Percentiles rank a stretch among this genome's conserved stretches.
Conservation (phyloP, 2,888 invertebrate species). For the Entomobrya multifasciata region DNA sequence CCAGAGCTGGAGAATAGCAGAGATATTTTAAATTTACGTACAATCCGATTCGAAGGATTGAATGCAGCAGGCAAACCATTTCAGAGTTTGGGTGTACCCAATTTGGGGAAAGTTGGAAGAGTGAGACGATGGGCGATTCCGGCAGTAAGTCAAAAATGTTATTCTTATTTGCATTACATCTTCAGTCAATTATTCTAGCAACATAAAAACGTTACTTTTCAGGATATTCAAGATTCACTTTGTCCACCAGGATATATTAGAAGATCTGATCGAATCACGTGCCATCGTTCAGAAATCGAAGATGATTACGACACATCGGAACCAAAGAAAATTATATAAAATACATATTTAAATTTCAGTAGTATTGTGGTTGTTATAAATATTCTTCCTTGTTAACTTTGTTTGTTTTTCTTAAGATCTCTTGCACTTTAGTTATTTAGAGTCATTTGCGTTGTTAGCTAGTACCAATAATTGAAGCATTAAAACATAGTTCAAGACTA, state of each 20-base stretch:
- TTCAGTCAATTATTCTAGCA: neutral
- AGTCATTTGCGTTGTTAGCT: no score
- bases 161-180: neutral
- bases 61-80: neutral
- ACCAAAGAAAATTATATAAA: neutral
- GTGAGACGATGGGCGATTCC: constrained; percentile 52
- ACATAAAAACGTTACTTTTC: no score
- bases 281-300: constrained; percentile 4
- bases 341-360: neutral
- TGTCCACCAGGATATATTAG: constrained; percentile 12
- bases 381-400: no score
- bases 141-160: constrained; percentile 28
- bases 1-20: neutral
- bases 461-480: no score
- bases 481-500: no score
- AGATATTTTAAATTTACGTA: neutral
- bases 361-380: no score
- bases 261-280: constrained; percentile 29
- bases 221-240: constrained; percentile 43
- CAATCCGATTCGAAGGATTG: neutral
- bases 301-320: constrained; percentile 22
- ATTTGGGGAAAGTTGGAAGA: neutral
- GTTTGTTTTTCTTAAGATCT: neutral
- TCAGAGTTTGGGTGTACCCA: neutral
- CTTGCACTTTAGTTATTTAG: no score